A percentile compares a stretch with the other conserved stretches of the same genome.
Conservation (phyloP, 2,797 vertebrate species). For the Peromyscus eremicus region DNA sequence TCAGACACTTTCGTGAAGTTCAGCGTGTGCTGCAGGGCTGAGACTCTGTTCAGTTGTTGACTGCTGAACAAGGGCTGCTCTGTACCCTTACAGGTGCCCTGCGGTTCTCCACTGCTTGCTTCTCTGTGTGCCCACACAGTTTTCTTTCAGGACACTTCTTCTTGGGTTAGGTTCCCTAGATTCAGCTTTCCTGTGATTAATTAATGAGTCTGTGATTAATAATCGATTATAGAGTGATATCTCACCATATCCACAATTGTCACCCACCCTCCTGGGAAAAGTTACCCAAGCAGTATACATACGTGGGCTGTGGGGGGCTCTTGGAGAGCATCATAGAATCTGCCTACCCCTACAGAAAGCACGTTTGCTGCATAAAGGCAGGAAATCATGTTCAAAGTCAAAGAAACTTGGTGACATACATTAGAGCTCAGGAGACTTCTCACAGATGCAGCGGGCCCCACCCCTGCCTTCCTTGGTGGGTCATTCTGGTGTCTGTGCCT, state of each 20-base stretch:
- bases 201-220: constrained; percentile 8
- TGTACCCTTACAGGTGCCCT: not conserved
- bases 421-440: not conserved
- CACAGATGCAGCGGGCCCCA: not conserved
- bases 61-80: not conserved
- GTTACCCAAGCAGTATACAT: not conserved
- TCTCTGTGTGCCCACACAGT: not conserved
- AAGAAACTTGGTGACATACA: not conserved
- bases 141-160: not conserved
- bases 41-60: not conserved
- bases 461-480: not conserved
- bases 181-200: not conserved
- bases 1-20: not conserved
- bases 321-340: not conserved
- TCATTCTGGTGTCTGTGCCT: not conserved
- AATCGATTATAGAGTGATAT: not conserved
- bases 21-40: not conserved
- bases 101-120: not conserved
- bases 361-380: not conserved
- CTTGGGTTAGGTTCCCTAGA: not conserved
- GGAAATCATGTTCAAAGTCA: not conserved
- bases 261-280: not conserved
- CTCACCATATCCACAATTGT: not conserved
- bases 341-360: not conserved
- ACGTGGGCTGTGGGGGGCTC: no score